Conservation (phyloP, 2,113 vertebrate species). For the Raja brachyura region DNA sequence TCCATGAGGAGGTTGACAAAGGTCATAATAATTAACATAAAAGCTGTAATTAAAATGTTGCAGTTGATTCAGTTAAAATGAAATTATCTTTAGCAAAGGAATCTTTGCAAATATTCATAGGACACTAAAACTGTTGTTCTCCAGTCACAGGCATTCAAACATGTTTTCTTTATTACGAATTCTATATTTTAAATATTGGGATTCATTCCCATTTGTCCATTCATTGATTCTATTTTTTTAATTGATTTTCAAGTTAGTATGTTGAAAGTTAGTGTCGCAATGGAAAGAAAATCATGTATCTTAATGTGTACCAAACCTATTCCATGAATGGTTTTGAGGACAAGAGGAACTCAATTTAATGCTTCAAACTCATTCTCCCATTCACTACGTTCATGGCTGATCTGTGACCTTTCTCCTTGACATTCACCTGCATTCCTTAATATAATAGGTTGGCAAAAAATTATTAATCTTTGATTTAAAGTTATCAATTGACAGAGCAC, state of each 20-base stretch:
- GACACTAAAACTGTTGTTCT: background rate
- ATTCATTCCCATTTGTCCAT: background rate
- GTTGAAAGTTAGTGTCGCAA: background rate
- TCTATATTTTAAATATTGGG: background rate
- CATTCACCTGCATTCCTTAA: too few relatives aligned
- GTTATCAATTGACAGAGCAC: too few relatives aligned
- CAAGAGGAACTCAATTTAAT: too few relatives aligned
- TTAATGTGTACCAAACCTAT: background rate
- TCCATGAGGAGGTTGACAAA: background rate
- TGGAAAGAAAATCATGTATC: background rate
- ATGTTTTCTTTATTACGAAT: background rate
- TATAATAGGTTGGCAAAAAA: too few relatives aligned
- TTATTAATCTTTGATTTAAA: too few relatives aligned
- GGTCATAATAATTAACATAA: constrained; percentile 10
- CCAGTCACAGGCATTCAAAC: background rate
- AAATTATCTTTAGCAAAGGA: background rate
- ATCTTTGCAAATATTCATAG: background rate
- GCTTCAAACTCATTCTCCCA: too few relatives aligned
- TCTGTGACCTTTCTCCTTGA: too few relatives aligned
- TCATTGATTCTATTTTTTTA: background rate
- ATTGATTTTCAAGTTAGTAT: background rate
- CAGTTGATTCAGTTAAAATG: constrained; percentile 13
- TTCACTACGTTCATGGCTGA: too few relatives aligned
- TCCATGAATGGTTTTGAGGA: background rate
- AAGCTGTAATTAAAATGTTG: constrained; percentile 28